Percentiles rank a stretch among this genome's conserved stretches.
Conservation (phyloP, 2,113 vertebrate species). For the Charadrius vociferus region DNA sequence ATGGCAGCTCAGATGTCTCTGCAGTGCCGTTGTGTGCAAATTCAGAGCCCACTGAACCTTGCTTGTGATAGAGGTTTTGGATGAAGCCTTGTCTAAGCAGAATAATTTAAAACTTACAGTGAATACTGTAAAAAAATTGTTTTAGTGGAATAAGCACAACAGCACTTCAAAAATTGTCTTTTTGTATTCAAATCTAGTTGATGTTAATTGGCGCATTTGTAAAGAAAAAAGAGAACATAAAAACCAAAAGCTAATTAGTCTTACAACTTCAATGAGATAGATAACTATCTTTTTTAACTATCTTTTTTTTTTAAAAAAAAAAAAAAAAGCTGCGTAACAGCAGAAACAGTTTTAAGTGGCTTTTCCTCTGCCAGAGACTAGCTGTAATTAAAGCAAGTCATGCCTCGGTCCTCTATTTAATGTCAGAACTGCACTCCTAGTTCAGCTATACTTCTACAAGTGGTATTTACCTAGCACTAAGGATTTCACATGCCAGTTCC, state of each 20-base stretch:
- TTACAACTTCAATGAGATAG: neutral
- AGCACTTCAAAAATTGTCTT: neutral
- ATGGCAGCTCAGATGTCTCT: neutral
- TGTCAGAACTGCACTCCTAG: neutral
- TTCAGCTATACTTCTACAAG: neutral
- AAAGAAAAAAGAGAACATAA: neutral
- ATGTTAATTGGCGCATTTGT: neutral
- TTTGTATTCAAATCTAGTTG: neutral
- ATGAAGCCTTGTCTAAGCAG: neutral
- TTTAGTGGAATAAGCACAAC: neutral
- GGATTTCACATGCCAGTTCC: neutral
- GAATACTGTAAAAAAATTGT: neutral
- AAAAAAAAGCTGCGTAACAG: neutral
- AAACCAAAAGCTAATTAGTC: neutral
- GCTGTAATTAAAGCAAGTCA: neutral
- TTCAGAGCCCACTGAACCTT: neutral
- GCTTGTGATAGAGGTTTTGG: neutral
- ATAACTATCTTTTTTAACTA: neutral
- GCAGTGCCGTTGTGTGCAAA: rapidly evolving
- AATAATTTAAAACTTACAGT: neutral
- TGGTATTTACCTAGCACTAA: neutral
- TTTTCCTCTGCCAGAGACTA: neutral
- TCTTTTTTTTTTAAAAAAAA: too few species aligned
- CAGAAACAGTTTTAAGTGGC: neutral
- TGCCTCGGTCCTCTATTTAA: neutral